Evolutionary conservation across 2,113 vertebrate genomes (phyloP).

Genomic region (Parus major): DNA sequence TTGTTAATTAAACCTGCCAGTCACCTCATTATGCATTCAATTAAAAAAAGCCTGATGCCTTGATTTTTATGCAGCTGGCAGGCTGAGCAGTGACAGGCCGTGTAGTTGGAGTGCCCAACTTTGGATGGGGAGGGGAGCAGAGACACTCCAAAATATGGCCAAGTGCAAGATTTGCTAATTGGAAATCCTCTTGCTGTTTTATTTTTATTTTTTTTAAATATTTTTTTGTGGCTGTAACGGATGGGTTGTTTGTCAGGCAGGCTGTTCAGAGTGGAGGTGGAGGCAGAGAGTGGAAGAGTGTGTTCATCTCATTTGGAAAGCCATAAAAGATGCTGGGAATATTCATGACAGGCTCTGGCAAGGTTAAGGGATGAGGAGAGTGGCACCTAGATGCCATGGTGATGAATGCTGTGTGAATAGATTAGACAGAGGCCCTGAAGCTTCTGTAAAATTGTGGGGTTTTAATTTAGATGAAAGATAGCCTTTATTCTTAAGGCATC

Average conservation of each 20-base stretch:
- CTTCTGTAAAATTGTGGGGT: neutral
- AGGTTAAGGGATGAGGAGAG: slow-evolving; percentile 47
- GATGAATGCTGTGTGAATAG: slow-evolving; percentile 40
- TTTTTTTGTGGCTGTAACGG: fast-evolving
- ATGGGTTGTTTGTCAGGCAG: neutral
- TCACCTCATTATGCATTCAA: slow-evolving; percentile 67
- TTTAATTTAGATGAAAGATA: slow-evolving; percentile 63
- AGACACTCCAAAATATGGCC: slow-evolving; percentile 3
- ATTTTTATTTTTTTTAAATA: neutral
- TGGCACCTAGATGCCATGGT: slow-evolving; percentile 51
- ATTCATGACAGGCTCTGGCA: slow-evolving; percentile 55
- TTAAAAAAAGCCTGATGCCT: slow-evolving; percentile 28
- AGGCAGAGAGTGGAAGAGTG: neutral
- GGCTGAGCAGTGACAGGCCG: slow-evolving; percentile 24
- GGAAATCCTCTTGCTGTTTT: neutral
- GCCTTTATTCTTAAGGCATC: slow-evolving; percentile 22
- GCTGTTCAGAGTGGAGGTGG: neutral
- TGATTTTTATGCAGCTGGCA: slow-evolving; percentile 55
- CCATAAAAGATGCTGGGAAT: neutral
- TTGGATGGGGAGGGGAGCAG: neutral
- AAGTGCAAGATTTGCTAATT: slow-evolving; percentile 36
- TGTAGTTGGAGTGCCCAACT: neutral
- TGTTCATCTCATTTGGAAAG: neutral
- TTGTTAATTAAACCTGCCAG: slow-evolving; percentile 73
- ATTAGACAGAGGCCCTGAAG: slow-evolving; percentile 52